Conservation (phyloP, 2,113 vertebrate species). For the Ranitomeya imitator region DNA sequence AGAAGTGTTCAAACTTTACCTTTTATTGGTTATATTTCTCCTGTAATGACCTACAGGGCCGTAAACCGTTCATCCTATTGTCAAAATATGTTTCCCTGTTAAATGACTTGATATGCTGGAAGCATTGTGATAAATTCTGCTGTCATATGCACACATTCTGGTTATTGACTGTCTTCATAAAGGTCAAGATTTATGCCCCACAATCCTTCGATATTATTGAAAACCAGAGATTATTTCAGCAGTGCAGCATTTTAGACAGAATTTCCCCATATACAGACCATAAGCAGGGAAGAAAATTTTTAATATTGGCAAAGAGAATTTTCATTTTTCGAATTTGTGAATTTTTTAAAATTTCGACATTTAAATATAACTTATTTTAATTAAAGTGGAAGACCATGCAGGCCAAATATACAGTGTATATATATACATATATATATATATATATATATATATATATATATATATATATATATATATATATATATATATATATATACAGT, state of each 20-base stretch:
- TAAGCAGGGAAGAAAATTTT: not conserved
- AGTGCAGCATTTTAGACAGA: not conserved
- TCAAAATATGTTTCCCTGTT: conserved; percentile 35
- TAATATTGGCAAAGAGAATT: not conserved
- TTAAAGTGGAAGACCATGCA: not conserved
- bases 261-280: not conserved
- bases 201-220: conserved; percentile 41
- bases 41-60: conserved; percentile 8
- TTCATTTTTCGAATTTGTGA: not conserved
- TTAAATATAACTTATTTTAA: not conserved
- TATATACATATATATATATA: too few relatives aligned
- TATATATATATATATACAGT: too few relatives aligned
- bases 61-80: conserved; percentile 26
- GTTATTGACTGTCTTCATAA: conserved; percentile 40
- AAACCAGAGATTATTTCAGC: conserved; percentile 12
- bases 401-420: too few relatives aligned
- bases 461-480: too few relatives aligned
- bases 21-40: conserved; percentile 8
- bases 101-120: conserved; percentile 26
- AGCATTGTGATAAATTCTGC: conserved; percentile 35
- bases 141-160: conserved; percentile 35
- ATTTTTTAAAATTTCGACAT: not conserved
- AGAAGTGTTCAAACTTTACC: conserved; percentile 3
- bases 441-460: too few relatives aligned
- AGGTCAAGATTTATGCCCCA: conserved; percentile 36